A percentile compares a stretch with the other conserved stretches of the same genome.
These are phyloP conservation scores for Phalanger gymnotis DNA, from an alignment of 2,797 vertebrate species.

Conservation along the genomic window DNA sequence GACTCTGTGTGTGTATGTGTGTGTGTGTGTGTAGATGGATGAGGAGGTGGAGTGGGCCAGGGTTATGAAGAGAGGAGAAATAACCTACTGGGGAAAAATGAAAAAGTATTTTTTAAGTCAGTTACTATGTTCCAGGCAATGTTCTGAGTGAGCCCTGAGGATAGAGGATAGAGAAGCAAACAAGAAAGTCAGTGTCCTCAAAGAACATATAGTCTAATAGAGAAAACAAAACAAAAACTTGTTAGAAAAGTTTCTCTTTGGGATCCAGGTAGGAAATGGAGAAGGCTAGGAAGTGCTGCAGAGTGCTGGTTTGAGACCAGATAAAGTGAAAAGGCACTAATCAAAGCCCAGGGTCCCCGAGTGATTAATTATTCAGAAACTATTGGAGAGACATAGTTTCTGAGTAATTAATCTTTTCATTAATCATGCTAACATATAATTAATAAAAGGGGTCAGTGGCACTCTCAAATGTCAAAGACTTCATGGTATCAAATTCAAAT, in stretches of 20 bases:
- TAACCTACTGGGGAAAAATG: background rate
- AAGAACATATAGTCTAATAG: background rate
- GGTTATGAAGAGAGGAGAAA: background rate
- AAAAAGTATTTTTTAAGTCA: background rate
- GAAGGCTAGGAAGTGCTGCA: background rate
- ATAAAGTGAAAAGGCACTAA: background rate
- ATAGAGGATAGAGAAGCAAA: background rate
- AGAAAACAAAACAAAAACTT: background rate
- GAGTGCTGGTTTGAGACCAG: background rate
- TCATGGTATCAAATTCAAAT: background rate
- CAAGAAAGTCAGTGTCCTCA: background rate
- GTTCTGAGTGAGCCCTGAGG: background rate
- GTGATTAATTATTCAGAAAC: too few relatives aligned
- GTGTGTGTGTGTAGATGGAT: background rate
- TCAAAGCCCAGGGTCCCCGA: background rate
- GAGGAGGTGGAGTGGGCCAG: background rate
- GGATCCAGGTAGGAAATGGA: background rate
- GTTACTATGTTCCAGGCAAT: background rate
- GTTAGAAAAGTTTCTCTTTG: background rate
- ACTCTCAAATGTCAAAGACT: background rate
- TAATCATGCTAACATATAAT: background rate
- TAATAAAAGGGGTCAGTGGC: background rate
- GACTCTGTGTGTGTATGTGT: constrained; percentile 29
- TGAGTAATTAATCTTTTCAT: background rate
- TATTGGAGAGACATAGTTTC: background rate